Conservation (phyloP, 2,113 vertebrate species). For the Orcinus orca region DNA sequence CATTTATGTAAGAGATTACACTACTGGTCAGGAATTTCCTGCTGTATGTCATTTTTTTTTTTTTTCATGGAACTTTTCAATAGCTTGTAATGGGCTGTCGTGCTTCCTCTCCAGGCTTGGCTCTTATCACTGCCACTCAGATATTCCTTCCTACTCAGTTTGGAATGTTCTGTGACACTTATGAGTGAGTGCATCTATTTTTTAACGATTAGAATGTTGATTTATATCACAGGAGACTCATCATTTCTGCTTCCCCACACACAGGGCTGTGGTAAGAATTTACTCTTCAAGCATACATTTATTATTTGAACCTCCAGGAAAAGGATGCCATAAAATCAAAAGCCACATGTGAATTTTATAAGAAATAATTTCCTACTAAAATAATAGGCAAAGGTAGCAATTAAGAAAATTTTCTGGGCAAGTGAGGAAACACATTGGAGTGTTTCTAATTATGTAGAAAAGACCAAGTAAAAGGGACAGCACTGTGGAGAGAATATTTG, state of each 20-base stretch:
- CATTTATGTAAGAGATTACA: constrained; percentile 62
- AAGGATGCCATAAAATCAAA: not conserved
- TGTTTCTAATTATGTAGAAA: not conserved
- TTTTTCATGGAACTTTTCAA: constrained; percentile 58
- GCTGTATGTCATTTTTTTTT: constrained; percentile 48
- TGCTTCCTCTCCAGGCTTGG: constrained; percentile 56
- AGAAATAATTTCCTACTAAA: constrained; percentile 41
- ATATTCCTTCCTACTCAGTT: constrained; percentile 56
- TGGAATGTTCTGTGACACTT: constrained; percentile 55
- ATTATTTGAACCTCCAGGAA: constrained; percentile 32
- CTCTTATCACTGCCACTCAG: constrained; percentile 68
- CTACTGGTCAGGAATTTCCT: constrained; percentile 73
- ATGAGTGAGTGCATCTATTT: constrained; percentile 44
- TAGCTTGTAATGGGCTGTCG: constrained; percentile 7
- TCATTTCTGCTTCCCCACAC: not conserved
- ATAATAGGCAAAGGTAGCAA: not conserved
- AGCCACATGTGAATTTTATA: constrained; percentile 2
- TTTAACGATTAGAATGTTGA: not conserved
- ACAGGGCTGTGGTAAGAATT: not conserved
- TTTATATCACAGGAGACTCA: constrained; percentile 5
- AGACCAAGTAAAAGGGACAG: not conserved
- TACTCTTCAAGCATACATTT: not conserved
- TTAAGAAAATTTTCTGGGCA: not conserved
- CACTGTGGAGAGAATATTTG: not conserved
- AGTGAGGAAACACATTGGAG: not conserved